phyloP scores from a whole-genome alignment of 2,888 invertebrate species.

The Ornithoptera alexandrae region DNA sequence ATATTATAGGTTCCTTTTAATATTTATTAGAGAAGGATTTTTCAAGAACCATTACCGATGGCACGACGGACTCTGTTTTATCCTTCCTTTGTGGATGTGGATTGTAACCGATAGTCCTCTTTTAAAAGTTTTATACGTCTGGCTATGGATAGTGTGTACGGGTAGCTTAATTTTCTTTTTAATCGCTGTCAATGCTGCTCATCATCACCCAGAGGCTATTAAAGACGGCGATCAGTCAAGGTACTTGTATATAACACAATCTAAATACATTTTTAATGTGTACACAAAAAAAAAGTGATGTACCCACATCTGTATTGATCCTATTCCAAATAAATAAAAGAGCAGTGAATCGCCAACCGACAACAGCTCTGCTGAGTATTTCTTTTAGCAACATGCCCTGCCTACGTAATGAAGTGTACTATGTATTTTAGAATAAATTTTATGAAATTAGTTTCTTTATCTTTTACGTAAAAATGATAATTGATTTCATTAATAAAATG shows the following conservation, averaged over 20 bases:
- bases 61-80: conserved; percentile 57
- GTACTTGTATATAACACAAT: conserved; percentile 34
- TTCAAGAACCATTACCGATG: conserved; percentile 55
- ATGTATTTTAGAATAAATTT: too few species aligned
- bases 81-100: conserved; percentile 68
- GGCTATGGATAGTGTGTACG: conserved; percentile 77
- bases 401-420: too few species aligned
- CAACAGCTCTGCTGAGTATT: too few species aligned
- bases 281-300: background rate
- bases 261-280: background rate
- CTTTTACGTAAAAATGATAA: too few species aligned
- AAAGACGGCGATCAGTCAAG: conserved; percentile 86
- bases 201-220: conserved; percentile 88
- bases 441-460: too few species aligned
- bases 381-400: too few species aligned
- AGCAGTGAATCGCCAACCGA: background rate
- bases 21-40: conserved; percentile 51
- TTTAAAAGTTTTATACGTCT: conserved; percentile 63
- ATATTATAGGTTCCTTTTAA: conserved; percentile 48
- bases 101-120: conserved; percentile 51
- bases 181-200: conserved; percentile 86
- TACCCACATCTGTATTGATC: background rate
- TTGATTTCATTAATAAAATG: too few species aligned
- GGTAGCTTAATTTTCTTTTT: conserved; percentile 81
- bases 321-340: background rate